Base-by-base conservation (phyloP, 2,888 invertebrate genomes). In the Epistrophe grossulariae region DNA sequence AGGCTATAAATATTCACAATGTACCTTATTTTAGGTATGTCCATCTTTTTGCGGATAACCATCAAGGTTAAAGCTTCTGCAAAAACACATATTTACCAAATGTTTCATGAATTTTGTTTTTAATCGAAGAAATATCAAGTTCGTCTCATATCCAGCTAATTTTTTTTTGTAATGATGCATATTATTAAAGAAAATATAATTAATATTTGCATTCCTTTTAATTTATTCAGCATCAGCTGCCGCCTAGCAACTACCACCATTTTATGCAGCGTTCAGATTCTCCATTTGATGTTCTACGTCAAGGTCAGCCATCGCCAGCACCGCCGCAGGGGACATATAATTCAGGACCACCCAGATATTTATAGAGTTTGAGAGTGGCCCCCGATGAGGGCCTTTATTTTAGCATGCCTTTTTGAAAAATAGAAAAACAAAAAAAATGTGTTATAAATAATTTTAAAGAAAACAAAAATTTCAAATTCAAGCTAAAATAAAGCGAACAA, bases 351-450 rank as follows among this genome's bases (percentile, higher is more conserved):
- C 92, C 93, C 89, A 91, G 93, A 90, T 93, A 92, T 91, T 93
- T 93, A 93, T 93, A 93, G 92, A 93, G 91, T 91, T 91, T 92
- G 91, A 90, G 91, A 90, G 91, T 92, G 91, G 93, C 92, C 91
- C 91, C 92, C 90, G 92, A 93, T 89, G 91, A 91, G 91, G 91
- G 92, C 90, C 91, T 91, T 90, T 92, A 92, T 91, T 92, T 92
- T 91, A 92, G 91, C 91, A 92, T 91, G 91, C 93, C 92, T 91
- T 92, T 93, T 90, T 92, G 90, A 92, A 90, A 88, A 89, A 89
- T 43, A 72, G 88, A 80, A 89, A 82, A 85, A 84, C 85, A 85
- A 88, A 84, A 74, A 80, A 89, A 89, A 89, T 89, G 84, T 87
- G 82, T 89, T 88, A 88, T 88, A 87, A 89, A 89, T 89, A 89